Evolutionary conservation across 2,888 invertebrate species (phyloP).

Genomic region (Lasioglossum malachurum): DNA sequence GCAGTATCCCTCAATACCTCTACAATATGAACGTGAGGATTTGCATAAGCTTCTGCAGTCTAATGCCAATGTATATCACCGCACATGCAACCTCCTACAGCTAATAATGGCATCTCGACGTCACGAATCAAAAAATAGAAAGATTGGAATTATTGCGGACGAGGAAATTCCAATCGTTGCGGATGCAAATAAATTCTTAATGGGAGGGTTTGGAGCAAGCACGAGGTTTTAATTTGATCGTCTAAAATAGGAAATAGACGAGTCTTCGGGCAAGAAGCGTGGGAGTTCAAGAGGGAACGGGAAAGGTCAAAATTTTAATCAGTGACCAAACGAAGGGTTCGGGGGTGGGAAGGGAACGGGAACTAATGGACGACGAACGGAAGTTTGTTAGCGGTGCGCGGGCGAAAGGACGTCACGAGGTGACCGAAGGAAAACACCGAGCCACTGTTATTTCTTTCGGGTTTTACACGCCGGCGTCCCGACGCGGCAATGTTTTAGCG

Average conservation of each 20-base stretch:
- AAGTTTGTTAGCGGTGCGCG: slow-evolving; percentile 54
- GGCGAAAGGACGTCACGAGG: slow-evolving; percentile 26
- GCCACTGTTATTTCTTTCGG: slow-evolving; percentile 70
- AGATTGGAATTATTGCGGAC: not conserved
- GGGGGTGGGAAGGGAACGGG: not conserved
- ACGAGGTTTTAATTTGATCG: not conserved
- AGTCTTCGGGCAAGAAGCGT: not conserved
- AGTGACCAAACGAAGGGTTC: slow-evolving; percentile 34
- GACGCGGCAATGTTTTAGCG: slow-evolving; percentile 84
- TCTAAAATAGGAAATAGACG: not conserved
- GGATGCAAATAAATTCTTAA: not conserved
- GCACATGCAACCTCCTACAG: not conserved
- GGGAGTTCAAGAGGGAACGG: not conserved
- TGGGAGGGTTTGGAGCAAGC: not conserved
- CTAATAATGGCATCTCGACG: not conserved
- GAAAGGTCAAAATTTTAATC: slow-evolving; percentile 41
- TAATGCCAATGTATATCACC: not conserved
- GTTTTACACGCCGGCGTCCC: slow-evolving; percentile 79
- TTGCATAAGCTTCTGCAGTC: not conserved
- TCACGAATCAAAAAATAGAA: not conserved
- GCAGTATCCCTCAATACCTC: not conserved
- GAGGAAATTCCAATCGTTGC: not conserved
- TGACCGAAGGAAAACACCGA: slow-evolving; percentile 60
- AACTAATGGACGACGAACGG: slow-evolving; percentile 25
- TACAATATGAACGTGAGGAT: not conserved